Percentiles rank a stretch among this genome's conserved stretches.
Conservation (phyloP, 1,140 invertebrate genomes). For the Leptestheria dahalacensis region DNA sequence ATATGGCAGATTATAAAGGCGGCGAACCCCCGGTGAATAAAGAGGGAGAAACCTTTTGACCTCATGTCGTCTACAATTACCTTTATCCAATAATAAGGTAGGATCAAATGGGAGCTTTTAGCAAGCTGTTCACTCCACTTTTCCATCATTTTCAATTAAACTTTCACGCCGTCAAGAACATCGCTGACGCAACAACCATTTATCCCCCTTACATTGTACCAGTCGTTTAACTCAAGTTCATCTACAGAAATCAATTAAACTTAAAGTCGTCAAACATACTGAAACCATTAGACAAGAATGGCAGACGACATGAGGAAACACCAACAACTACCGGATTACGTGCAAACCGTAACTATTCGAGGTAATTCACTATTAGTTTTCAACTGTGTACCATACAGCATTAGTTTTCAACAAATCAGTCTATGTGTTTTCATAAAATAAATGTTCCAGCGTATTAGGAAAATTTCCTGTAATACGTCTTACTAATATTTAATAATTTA, state of each 20-base stretch:
- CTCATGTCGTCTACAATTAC: background rate
- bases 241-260: too few species aligned
- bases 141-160: background rate
- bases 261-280: slow-evolving; percentile 34
- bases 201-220: too few species aligned
- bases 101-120: background rate
- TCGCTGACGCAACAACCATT: background rate
- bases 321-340: slow-evolving; percentile 26
- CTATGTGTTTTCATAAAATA: too few species aligned
- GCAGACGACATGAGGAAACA: slow-evolving; percentile 26
- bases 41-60: background rate
- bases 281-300: slow-evolving; percentile 62
- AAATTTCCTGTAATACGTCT: too few species aligned
- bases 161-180: too few species aligned
- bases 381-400: too few species aligned
- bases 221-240: too few species aligned
- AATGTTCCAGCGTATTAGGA: too few species aligned
- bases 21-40: too few species aligned
- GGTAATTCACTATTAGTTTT: background rate
- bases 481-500: too few species aligned
- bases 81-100: background rate
- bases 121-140: background rate
- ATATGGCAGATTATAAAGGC: too few species aligned
- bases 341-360: slow-evolving; percentile 15
- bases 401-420: too few species aligned